These are phyloP conservation scores for Malacoraja senta DNA, from an alignment of 2,797 vertebrate genomes.

Conservation along the genomic window DNA sequence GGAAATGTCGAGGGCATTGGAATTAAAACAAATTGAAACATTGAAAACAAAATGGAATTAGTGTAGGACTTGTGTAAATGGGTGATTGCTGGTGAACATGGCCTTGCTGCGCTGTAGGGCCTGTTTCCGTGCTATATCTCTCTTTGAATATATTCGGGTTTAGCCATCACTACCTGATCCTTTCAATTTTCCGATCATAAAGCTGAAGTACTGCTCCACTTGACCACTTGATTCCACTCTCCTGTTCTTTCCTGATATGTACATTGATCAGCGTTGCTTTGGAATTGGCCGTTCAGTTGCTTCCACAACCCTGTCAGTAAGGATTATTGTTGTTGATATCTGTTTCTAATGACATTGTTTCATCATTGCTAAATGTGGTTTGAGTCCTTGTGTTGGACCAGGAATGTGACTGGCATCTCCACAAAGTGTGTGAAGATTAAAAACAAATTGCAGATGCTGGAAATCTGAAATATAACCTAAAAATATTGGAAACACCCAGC, in stretches of 20 bases:
- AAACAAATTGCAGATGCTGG: too few relatives aligned
- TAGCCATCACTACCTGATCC: background rate
- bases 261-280: background rate
- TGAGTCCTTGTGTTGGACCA: background rate
- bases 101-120: too few relatives aligned
- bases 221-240: background rate
- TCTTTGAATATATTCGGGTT: background rate
- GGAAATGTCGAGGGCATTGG: too few relatives aligned
- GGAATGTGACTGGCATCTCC: background rate
- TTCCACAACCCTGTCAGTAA: background rate
- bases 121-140: too few relatives aligned
- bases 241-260: background rate
- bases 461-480: too few relatives aligned
- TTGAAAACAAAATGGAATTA: too few relatives aligned
- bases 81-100: too few relatives aligned
- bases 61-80: too few relatives aligned
- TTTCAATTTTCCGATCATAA: background rate
- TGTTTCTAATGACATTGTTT: background rate
- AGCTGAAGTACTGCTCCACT: too few relatives aligned
- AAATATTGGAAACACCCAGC: too few relatives aligned
- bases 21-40: too few relatives aligned
- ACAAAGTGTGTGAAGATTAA: too few relatives aligned
- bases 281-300: background rate
- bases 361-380: background rate
- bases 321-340: slow-evolving; percentile 4